Percentiles rank a stretch among this genome's conserved stretches.
phyloP scores from a whole-genome alignment of 2,797 vertebrate genomes.

The Pachyuromys duprasi region DNA sequence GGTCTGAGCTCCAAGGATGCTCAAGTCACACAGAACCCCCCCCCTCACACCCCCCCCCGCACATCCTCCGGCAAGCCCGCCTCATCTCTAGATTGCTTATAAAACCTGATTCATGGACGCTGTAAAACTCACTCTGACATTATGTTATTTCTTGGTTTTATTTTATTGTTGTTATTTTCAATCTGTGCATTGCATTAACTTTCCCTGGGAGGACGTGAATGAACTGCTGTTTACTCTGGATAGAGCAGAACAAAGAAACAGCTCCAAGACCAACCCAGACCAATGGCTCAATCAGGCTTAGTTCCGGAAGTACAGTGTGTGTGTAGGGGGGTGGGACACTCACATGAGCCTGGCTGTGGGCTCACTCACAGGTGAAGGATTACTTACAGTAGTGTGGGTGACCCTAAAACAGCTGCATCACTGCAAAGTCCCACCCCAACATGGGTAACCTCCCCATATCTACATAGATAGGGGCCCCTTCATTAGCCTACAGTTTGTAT shows the following conservation, averaged over 20 bases:
- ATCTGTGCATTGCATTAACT: neutral
- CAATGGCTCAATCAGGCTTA: neutral
- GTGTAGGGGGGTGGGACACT: too few species aligned
- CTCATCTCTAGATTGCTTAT: neutral
- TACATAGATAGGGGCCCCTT: neutral
- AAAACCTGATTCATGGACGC: neutral
- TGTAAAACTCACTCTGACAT: neutral
- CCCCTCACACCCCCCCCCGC: neutral
- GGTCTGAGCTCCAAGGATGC: neutral
- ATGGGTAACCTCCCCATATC: neutral
- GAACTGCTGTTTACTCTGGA: neutral
- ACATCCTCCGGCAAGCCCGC: neutral
- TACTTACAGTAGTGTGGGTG: neutral
- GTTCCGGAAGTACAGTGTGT: neutral
- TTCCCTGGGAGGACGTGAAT: neutral
- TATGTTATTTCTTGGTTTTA: neutral
- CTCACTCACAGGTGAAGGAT: neutral
- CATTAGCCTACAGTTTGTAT: neutral
- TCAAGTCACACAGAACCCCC: neutral
- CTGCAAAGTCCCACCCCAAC: neutral
- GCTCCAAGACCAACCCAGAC: neutral
- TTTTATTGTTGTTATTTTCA: constrained; percentile 8
- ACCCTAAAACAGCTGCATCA: neutral
- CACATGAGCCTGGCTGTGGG: too few species aligned
- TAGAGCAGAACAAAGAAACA: neutral